Conservation (phyloP, 2,888 invertebrate species). For the Campoplex capitator region DNA sequence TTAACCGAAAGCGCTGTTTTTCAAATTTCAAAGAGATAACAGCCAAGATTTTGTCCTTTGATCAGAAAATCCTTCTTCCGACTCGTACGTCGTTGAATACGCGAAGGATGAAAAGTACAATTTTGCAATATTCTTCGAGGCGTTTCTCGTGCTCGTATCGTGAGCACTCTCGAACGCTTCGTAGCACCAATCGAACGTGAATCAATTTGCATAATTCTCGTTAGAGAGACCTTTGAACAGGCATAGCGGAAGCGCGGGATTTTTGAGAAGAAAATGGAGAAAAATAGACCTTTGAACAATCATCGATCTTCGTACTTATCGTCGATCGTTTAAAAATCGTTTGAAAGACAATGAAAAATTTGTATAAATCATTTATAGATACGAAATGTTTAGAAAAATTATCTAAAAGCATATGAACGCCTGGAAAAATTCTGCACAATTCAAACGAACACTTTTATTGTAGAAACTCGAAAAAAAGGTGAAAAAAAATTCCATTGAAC, state of each 20-base stretch:
- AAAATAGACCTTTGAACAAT: not conserved
- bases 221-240: conserved; percentile 44
- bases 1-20: not conserved
- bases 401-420: not conserved
- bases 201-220: conserved; percentile 40
- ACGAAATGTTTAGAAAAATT: not conserved
- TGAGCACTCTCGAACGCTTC: conserved; percentile 12
- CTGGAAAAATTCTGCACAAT: not conserved
- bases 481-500: not conserved
- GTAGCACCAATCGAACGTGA: conserved; percentile 16
- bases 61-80: not conserved
- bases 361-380: not conserved
- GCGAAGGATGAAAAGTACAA: not conserved
- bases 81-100: not conserved
- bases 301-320: not conserved
- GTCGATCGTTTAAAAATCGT: not conserved
- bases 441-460: not conserved
- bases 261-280: conserved; percentile 26
- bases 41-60: not conserved
- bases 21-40: not conserved
- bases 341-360: not conserved
- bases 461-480: not conserved
- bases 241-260: conserved; percentile 6
- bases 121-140: not conserved
- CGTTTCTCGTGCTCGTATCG: not conserved